Base-by-base conservation (phyloP, 1,140 invertebrate species). In the Teleogryllus occipitalis region DNA sequence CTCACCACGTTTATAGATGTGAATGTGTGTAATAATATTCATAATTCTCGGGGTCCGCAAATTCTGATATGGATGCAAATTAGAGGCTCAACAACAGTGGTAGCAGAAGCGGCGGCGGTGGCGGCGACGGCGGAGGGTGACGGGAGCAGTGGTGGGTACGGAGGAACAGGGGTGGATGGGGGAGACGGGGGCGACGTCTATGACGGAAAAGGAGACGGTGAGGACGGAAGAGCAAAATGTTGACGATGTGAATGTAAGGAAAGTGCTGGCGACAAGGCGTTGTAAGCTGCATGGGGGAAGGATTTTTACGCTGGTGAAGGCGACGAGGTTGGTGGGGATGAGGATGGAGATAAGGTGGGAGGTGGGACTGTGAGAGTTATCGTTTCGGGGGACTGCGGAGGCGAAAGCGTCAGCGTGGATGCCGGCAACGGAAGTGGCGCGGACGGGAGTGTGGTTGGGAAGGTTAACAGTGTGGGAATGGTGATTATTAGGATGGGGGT, bases 1-100 rank as follows among this genome's bases (percentile, higher is more conserved):
- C 48, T 77, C 76, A 48, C 49, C 49, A 77, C 76, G 76, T 77
- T 77, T 77, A 77, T 77, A 77, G 48, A 77, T 77, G 76, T 77
- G 76, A 77, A 77, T 77, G 76, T 77, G 47, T 77, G 76, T 77
- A 77, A 77, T 77, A 47, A 77, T 77, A 77, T 77, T 77, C 76
- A 77, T 77, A 77, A 77, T 77, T 77, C 76, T 77, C 76, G 47
- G 76, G 18, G 48, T 46, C 46, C 76, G 39, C 47, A 77, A 77
- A 47, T 77, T 47, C 76, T 77, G 76, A 77, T 77, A 77, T 77
- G 76, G 76, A 77, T 77, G 76, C 76, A 77, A 77, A 77, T 77
- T 46, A 49, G 76, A 48, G 21, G 76, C 76, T 77, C 76, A 77
- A 77, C 76, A 77, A 49, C 76, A 54, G 49, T 54, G 15, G 49